A percentile compares a stretch with the other conserved stretches of the same genome.
Conservation (phyloP, 2,797 vertebrate genomes). For the Oryzias dopingdopingensis region DNA sequence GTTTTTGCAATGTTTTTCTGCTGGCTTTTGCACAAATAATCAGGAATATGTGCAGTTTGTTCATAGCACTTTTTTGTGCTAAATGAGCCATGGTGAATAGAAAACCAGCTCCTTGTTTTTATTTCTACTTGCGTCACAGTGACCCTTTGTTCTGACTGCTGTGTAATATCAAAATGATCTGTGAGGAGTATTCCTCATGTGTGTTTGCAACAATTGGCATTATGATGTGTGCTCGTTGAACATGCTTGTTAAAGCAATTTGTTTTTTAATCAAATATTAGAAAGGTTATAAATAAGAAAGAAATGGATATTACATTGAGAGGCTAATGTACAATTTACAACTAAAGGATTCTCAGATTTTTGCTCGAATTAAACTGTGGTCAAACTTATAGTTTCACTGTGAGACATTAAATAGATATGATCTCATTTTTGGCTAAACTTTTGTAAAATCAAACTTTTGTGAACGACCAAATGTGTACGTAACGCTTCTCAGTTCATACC, state of each 20-base stretch:
- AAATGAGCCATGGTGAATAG: background rate
- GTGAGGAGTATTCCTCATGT: background rate
- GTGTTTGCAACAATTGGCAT: constrained; percentile 11
- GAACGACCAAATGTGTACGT: constrained; percentile 20
- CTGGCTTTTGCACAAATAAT: background rate
- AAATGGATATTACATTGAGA: constrained; percentile 6
- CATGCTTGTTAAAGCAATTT: constrained; percentile 8
- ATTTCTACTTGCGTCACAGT: constrained; percentile 1
- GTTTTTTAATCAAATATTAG: background rate
- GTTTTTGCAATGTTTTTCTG: no score
- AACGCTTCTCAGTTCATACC: constrained; percentile 52
- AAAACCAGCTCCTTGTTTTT: constrained; percentile 2
- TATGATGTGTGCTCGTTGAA: constrained; percentile 22
- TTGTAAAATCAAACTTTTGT: constrained; percentile 33
- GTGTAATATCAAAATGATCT: no score
- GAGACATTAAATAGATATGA: constrained; percentile 41
- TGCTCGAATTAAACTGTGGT: constrained; percentile 49
- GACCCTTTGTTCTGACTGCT: constrained; percentile 4
- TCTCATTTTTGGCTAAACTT: constrained; percentile 31
- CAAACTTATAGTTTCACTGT: constrained; percentile 66
- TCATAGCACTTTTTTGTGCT: background rate
- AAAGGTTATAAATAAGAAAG: constrained; percentile 20
- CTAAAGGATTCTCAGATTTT: constrained; percentile 22
- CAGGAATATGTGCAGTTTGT: background rate
- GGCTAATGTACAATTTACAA: constrained; percentile 20